These are phyloP conservation scores for Oscheius myriophilus DNA, from an alignment of 2,888 invertebrate genomes.

Conservation along the genomic window DNA sequence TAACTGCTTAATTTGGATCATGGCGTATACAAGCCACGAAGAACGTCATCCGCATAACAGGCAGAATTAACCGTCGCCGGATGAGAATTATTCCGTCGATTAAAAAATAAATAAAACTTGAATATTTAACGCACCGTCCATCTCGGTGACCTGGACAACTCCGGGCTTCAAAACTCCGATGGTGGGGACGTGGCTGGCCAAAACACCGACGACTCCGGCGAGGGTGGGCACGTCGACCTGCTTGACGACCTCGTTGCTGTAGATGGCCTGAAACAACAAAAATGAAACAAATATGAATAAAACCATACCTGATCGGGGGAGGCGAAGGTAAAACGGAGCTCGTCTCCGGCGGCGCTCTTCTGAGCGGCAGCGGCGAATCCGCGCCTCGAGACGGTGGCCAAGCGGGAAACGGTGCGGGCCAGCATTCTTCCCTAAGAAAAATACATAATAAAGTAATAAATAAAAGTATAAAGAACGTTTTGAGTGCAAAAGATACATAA, in stretches of 20 bases:
- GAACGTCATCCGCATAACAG: too few relatives aligned
- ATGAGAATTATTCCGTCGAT: too few relatives aligned
- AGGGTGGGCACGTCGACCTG: constrained; percentile 70
- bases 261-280: constrained; percentile 57
- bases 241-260: constrained; percentile 62
- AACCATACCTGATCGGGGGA: constrained; percentile 58
- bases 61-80: too few relatives aligned
- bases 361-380: constrained; percentile 58
- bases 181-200: constrained; percentile 69
- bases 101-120: neutral
- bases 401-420: constrained; percentile 50
- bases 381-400: constrained; percentile 47
- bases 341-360: constrained; percentile 49
- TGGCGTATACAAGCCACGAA: too few relatives aligned
- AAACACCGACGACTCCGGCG: constrained; percentile 67
- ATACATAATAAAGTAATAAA: neutral
- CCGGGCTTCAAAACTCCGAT: constrained; percentile 70
- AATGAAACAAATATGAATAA: neutral
- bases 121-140: constrained; percentile 51
- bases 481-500: neutral
- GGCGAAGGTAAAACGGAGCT: constrained; percentile 65
- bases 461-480: neutral
- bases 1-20: too few relatives aligned
- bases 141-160: constrained; percentile 64
- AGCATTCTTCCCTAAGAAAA: constrained; percentile 38